Percentiles rank a stretch among this genome's conserved stretches.
These are phyloP conservation scores for Bombus ignitus DNA, from an alignment of 1,140 invertebrate genomes.

Conservation along the genomic window DNA sequence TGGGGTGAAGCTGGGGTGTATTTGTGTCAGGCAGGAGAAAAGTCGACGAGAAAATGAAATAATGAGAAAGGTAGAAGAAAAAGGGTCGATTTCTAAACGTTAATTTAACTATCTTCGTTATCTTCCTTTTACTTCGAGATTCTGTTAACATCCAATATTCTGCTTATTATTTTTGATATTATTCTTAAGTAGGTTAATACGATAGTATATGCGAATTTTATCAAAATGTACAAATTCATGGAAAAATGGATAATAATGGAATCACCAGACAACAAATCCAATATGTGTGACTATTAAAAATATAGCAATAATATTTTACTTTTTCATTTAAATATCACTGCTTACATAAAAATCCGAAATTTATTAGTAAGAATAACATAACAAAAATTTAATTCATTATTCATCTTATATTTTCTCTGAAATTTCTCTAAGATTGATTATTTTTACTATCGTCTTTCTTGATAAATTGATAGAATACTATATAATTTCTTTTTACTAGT, in stretches of 20 bases:
- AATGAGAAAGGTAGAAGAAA: neutral
- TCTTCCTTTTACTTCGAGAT: neutral
- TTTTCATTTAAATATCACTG: no score
- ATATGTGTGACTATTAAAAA: neutral
- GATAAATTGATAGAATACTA: neutral
- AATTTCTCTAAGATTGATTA: neutral
- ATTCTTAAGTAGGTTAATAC: neutral
- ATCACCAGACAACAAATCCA: no score
- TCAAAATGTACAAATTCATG: neutral
- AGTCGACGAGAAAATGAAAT: slow-evolving; percentile 24
- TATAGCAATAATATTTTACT: neutral
- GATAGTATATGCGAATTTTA: neutral
- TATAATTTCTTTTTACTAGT: neutral
- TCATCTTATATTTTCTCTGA: neutral
- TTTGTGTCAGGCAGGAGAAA: slow-evolving; percentile 28
- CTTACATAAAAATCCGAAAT: neutral
- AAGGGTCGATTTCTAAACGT: neutral
- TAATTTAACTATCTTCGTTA: neutral
- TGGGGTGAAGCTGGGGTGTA: neutral
- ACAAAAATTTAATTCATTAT: neutral
- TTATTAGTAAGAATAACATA: neutral
- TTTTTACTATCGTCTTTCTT: neutral
- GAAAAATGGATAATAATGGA: neutral
- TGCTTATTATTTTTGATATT: neutral
- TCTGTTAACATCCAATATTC: neutral